phyloP scores from a whole-genome alignment of 1,140 invertebrate genomes.

The Chironomus tepperi region DNA sequence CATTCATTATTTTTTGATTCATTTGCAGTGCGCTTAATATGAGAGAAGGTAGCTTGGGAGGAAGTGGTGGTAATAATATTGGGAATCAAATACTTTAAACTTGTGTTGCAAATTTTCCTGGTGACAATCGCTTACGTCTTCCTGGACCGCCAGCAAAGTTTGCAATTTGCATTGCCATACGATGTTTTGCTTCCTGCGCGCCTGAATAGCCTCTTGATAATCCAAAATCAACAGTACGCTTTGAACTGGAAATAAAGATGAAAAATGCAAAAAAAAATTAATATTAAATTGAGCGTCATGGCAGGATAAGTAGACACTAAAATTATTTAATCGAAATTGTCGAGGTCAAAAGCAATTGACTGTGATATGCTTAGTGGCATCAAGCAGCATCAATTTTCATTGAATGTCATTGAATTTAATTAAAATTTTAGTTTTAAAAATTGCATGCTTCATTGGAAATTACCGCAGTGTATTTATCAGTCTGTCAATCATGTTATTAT shows the following conservation, averaged over 20 bases:
- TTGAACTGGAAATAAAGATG: conserved; percentile 49
- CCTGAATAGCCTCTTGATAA: conserved; percentile 79
- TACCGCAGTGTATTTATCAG: too few relatives aligned
- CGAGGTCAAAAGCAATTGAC: too few relatives aligned
- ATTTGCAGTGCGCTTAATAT: conserved; percentile 20
- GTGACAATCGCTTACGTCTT: neutral
- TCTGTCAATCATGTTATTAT: too few relatives aligned
- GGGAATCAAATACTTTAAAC: neutral
- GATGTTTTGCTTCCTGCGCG: conserved; percentile 77
- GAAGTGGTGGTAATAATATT: neutral
- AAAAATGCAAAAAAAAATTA: too few relatives aligned
- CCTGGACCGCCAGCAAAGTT: conserved; percentile 52
- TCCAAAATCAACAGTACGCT: conserved; percentile 71
- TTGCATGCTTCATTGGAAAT: too few relatives aligned
- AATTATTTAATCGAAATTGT: too few relatives aligned
- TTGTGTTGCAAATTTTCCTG: neutral
- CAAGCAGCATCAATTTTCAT: too few relatives aligned
- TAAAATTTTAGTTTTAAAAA: too few relatives aligned
- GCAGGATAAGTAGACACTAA: too few relatives aligned
- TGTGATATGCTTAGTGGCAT: too few relatives aligned
- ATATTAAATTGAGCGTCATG: too few relatives aligned
- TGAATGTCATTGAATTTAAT: too few relatives aligned
- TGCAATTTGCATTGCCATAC: conserved; percentile 78
- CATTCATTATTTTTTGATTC: neutral
- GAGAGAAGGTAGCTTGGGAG: conserved; percentile 10